Base-by-base conservation (phyloP, 2,888 invertebrate species). In the Aethes cnicana region DNA sequence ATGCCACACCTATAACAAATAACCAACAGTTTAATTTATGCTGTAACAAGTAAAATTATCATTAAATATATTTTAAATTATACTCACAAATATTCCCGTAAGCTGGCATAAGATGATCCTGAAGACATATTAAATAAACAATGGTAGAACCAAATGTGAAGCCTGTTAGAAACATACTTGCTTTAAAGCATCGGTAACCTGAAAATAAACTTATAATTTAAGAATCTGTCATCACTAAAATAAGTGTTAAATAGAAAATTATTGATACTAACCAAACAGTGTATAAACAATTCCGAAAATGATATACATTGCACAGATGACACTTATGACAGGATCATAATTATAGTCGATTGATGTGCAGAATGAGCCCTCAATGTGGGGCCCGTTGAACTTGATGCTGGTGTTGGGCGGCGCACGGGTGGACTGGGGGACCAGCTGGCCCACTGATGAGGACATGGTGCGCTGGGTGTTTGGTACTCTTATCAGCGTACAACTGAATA, bases 151-250 rank as follows among this genome's bases (percentile, higher is more conserved):
- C 96, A 74, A 96, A 96, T 55, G 95, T 94, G 76, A 96, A 94
- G 21, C 97, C 97, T 37, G 96, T 96, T 42, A 96, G 90, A 79
- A 97, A 97, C 93, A 96, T 95, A 55, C 95, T 93, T 8, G 95
- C 95, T 79, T 96, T 96, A 82, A 96, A 95, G 79, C 95, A 96
- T 57, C 96, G 92, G 84, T 97, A 97, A 47, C 97, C 96, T 95
- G 90, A 43, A 79, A 59, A 39, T 18, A 20, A 46, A 16, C 30
- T 21, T 39, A 20, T 16, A 9, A 3, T 21, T 6, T 6, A 20
- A n/a, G 5, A 17, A 14, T n/a, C 18, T 7, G 6, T 21, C 14
- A n/a, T 23, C 8, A 4, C n/a, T 8, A 14, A 11, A 8, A 2
- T 17, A 11, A 3, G 9, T 7, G 25, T 9, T 23, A 42, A 41